These are phyloP conservation scores for Ectropis crepuscularia DNA, from an alignment of 2,888 invertebrate genomes.

Conservation along the genomic window DNA sequence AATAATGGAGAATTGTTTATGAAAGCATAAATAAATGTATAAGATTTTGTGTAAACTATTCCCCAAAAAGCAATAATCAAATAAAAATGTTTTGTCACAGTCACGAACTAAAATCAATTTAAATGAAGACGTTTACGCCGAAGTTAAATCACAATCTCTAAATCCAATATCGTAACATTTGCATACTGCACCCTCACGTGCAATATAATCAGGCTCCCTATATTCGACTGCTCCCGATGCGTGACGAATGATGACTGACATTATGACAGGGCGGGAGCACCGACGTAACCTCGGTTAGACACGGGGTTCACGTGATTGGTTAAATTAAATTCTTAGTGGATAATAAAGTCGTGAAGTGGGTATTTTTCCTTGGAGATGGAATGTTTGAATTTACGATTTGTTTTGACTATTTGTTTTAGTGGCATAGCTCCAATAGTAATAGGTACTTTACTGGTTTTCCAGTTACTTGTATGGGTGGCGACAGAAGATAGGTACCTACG, in stretches of 20 bases:
- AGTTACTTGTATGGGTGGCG: no score
- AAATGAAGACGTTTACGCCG: conserved; percentile 7
- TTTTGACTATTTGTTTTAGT: not conserved
- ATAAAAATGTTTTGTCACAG: no score
- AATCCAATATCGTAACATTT: conserved; percentile 48
- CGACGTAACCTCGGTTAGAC: conserved; percentile 55
- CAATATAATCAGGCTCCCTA: conserved; percentile 62
- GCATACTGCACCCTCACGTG: conserved; percentile 54
- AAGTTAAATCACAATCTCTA: conserved; percentile 31
- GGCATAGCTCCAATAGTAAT: no score
- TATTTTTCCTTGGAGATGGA: conserved; percentile 8
- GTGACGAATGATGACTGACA: conserved; percentile 79
- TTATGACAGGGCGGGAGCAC: conserved; percentile 54
- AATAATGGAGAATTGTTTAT: no score
- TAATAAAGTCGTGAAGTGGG: conserved; percentile 44
- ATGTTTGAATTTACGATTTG: conserved; percentile 10
- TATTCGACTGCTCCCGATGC: conserved; percentile 62
- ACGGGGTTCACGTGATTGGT: conserved; percentile 45
- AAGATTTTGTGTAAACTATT: not conserved
- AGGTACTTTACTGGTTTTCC: no score
- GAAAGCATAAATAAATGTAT: no score
- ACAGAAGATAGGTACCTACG: no score
- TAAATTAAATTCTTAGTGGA: conserved; percentile 62
- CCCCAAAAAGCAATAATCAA: not conserved
- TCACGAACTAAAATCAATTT: conserved; percentile 8